Evolutionary conservation across 35 echinoderm and acorn worm species (phyloP), one percentile per base, ranked within the genome.

Genomic region (Heliocidaris erythrogramma): DNA sequence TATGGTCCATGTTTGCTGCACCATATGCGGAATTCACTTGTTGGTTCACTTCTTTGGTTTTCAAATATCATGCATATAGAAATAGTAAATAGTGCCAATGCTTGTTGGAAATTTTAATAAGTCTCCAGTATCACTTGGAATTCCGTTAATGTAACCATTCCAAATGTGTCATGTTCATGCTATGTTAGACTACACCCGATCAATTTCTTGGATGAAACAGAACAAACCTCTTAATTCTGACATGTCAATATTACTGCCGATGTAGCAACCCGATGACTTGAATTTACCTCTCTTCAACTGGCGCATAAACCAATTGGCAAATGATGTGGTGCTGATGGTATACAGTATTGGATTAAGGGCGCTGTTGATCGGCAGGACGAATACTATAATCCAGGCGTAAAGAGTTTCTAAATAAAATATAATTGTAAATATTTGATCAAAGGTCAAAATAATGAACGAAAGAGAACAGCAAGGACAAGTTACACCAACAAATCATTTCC

Each of bases 301-400:
- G 9, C 93, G 94, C 27, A 94, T 93, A 59, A 96, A 96, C 95
- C 95, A 96, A 32, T 69, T 86, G 10, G 93, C 85, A 60, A 99
- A 99, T 5, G 98, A 94, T 35, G 95, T 95, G 2, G 98, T 99
- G 48, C 96, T 97, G n/a, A 99, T 32, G 4, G 98, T 99, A 84
- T 99, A 99, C 30, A 99, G 85, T 48, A 99, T 96, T 9, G 98
- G 96, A 48, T 99, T 97, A 27, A 97, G 94, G 86, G 96, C 98
- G 92, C 96, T 99, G 88, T 99, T 99, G 48, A 99, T 96, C 7
- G 98, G 98, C 24, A 99, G 59, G 30, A 99, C 95, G 32, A 99
- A 97, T 21, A 99, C 94, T 12, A 99, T 94, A 42, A 99, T 96
- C 98, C 98, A 99, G 8, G 94, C 95, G 89, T 99, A 99, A 17